Base-by-base conservation (phyloP, 2,797 vertebrate genomes). In the Eospalax fontanierii region DNA sequence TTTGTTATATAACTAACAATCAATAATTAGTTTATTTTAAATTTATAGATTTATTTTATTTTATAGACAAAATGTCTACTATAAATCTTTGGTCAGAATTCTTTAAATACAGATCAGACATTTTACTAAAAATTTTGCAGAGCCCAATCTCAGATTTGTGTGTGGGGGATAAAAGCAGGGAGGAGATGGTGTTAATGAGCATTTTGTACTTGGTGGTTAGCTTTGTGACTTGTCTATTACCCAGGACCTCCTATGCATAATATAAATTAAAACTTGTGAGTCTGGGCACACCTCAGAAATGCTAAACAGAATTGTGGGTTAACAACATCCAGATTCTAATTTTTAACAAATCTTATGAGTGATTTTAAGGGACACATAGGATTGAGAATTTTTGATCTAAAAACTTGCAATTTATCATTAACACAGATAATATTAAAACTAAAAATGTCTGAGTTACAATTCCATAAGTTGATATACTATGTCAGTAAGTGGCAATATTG, bases 1-100 rank as follows among this genome's bases (percentile, higher is more conserved):
- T 84, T 73, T 94, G 54, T 85, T 9, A 85, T 19, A 28, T 11
- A 2, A 28, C 26, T 43, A 54, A 3, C 82, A 57, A 87, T 66
- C 40, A 84, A 91, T 94, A 93, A 63, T 95, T 2, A 61, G 92
- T 74, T 88, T 88, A 76, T 43, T 84, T 2, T 15, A 59, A 16
- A 14, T 82, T 33, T 80, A 40, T 15, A n/a, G 6, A 50, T 50
- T 50, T 50, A 50, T 50, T 50, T 50, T 50, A 50, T 50, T 50
- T 50, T 50, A 75, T 82, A 66, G 35, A 93, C 91, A 54, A 94
- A 90, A 57, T 1, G 14, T 4, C 28, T 1, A 11, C 15, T n/a
- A 38, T 66, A 63, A 6, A 54, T 74, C 63, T 70, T 63, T 84
- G 54, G 19, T 33, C 2, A 87, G 57, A 73, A 71, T 50, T 86